Evolutionary conservation across 2,888 invertebrate species (phyloP).

Genomic region (Acrobasis repandana): DNA sequence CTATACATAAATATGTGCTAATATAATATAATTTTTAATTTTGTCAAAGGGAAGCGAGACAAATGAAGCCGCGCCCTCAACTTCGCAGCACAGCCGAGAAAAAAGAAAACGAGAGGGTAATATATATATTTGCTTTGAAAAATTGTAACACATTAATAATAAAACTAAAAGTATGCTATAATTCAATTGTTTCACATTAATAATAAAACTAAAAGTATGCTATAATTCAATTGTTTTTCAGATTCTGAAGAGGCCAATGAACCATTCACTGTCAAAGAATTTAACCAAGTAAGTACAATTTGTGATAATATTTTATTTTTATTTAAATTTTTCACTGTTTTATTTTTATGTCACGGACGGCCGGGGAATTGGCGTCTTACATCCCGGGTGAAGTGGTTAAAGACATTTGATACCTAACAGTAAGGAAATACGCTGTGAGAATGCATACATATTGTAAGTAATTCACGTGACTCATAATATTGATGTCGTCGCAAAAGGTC

Average conservation of each 20-base stretch:
- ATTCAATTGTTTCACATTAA: not conserved
- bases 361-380: no score
- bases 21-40: not conserved
- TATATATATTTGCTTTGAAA: not conserved
- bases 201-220: no score
- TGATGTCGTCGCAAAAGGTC: no score
- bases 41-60: not conserved
- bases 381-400: no score
- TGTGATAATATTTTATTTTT: not conserved
- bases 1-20: no score
- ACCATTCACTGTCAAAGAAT: conserved; percentile 52
- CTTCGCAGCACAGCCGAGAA: conserved; percentile 5
- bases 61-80: not conserved
- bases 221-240: not conserved
- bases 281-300: conserved; percentile 55
- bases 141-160: not conserved
- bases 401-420: no score
- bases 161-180: not conserved
- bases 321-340: not conserved
- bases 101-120: conserved; percentile 12
- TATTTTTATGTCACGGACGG: no score
- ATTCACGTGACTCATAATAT: no score
- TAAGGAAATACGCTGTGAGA: no score
- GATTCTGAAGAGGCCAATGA: conserved; percentile 38
- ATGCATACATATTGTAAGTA: no score